Conservation (phyloP, 64 coral and sea anemone genomes). For the Stichodactyla helianthus region DNA sequence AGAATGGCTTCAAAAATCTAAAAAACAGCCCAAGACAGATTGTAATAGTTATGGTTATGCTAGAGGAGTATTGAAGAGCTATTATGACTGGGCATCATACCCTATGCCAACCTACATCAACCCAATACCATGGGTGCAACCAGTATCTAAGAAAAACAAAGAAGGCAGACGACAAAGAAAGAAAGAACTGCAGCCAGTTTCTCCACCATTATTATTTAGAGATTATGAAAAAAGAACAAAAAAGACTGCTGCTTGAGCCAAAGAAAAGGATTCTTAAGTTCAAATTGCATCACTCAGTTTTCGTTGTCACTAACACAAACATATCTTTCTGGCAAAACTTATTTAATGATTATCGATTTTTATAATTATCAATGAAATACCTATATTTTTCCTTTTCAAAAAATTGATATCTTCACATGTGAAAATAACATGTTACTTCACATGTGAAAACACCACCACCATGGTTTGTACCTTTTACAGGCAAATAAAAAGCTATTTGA, state of each 20-base stretch:
- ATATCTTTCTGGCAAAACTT: too few relatives aligned
- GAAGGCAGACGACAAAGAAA: slow-evolving; percentile 45
- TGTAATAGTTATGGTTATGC: slow-evolving; percentile 71
- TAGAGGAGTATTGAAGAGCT: slow-evolving; percentile 58
- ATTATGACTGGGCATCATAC: slow-evolving; percentile 90
- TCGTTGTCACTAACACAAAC: neutral
- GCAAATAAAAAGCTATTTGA: too few relatives aligned
- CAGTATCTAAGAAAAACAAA: slow-evolving; percentile 49
- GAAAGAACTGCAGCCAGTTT: slow-evolving; percentile 54
- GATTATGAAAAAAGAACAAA: slow-evolving; percentile 70
- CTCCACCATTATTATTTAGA: slow-evolving; percentile 81
- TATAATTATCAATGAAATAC: too few relatives aligned
- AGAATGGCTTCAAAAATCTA: slow-evolving; percentile 65
- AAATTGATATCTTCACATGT: too few relatives aligned
- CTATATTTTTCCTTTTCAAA: too few relatives aligned
- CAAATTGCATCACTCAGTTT: neutral
- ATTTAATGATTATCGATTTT: too few relatives aligned
- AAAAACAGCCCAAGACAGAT: slow-evolving; percentile 41
- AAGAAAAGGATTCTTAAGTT: neutral
- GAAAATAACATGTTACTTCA: too few relatives aligned
- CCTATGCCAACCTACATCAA: slow-evolving; percentile 75
- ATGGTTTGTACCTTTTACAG: too few relatives aligned
- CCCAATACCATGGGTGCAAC: slow-evolving; percentile 78
- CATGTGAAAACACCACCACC: too few relatives aligned
- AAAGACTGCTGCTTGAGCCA: neutral